Percentiles rank a stretch among this genome's conserved stretches.
These are phyloP conservation scores for Helostoma temminkii DNA, from an alignment of 2,797 vertebrate genomes.

Conservation along the genomic window DNA sequence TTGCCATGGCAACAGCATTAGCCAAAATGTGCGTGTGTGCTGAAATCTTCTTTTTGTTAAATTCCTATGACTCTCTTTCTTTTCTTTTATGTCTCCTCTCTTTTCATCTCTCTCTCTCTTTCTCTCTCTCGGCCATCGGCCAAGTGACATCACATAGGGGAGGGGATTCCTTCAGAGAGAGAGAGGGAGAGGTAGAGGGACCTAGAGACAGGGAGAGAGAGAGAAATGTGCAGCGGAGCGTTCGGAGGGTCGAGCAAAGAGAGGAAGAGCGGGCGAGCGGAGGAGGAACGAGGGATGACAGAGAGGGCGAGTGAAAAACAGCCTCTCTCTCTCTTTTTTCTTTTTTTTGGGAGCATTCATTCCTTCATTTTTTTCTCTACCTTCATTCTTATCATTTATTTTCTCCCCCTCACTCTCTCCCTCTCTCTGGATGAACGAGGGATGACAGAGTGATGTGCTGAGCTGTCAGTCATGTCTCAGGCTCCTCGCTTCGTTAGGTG, in stretches of 20 bases:
- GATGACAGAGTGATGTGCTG: conserved; percentile 33
- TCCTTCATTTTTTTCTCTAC: conserved; percentile 5
- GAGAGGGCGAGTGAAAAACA: conserved; percentile 39
- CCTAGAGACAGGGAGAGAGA: conserved; percentile 14
- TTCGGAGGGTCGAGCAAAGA: conserved; percentile 40
- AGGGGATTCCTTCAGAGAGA: conserved; percentile 69
- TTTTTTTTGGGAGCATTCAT: conserved; percentile 12
- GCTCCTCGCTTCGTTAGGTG: conserved; percentile 14
- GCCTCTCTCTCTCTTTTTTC: conserved; percentile 36
- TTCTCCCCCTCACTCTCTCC: background rate
- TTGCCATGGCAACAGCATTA: conserved; percentile 68
- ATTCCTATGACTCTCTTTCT: conserved; percentile 8
- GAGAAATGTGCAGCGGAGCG: conserved; percentile 22
- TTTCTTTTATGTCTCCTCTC: background rate
- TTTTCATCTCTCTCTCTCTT: background rate
- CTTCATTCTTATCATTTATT: background rate
- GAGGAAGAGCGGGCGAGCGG: conserved; percentile 24
- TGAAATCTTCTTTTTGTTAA: conserved; percentile 26
- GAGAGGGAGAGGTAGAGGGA: conserved; percentile 12
- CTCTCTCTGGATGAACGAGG: conserved; percentile 11
- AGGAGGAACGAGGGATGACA: conserved; percentile 53
- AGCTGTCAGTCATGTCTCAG: conserved; percentile 53
- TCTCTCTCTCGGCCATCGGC: conserved; percentile 1
- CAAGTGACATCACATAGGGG: conserved; percentile 71
- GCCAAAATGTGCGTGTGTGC: conserved; percentile 20